Percentiles rank a stretch among this genome's conserved stretches.
Conservation (phyloP, 2,888 invertebrate genomes). For the Mythimna albipuncta region DNA sequence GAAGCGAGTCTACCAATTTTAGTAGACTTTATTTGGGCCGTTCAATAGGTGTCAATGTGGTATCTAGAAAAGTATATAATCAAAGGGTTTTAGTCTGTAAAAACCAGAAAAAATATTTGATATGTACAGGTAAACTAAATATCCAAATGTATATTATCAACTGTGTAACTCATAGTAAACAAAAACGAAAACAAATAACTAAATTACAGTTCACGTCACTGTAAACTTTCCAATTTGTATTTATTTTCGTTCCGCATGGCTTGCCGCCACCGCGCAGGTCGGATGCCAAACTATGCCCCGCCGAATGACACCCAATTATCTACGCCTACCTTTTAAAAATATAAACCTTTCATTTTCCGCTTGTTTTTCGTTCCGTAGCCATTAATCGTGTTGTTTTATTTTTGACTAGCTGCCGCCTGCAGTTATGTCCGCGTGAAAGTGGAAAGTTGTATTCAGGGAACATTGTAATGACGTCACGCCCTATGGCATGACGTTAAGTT, state of each 20-base stretch:
- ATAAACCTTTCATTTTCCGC: slow-evolving; percentile 29
- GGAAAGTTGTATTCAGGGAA: no score
- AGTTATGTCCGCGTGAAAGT: no score
- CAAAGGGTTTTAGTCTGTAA: no score
- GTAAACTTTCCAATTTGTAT: slow-evolving; percentile 38
- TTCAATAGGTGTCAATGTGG: no score
- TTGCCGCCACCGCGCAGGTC: slow-evolving; percentile 19
- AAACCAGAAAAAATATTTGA: no score
- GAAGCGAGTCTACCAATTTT: no score
- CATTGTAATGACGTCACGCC: no score
- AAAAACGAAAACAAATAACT: slow-evolving; percentile 11
- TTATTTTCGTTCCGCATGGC: slow-evolving; percentile 38
- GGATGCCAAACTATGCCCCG: slow-evolving; percentile 46
- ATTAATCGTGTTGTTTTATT: neutral
- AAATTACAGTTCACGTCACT: slow-evolving; percentile 18
- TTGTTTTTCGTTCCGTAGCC: slow-evolving; percentile 7
- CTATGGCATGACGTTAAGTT: no score
- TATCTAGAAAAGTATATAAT: no score
- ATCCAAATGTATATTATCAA: neutral
- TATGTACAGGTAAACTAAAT: no score
- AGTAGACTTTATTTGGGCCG: no score
- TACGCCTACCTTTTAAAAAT: slow-evolving; percentile 31
- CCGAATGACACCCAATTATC: slow-evolving; percentile 52
- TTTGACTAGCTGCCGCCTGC: neutral
- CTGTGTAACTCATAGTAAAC: neutral